These are phyloP conservation scores for Diachasma alloeum DNA, from an alignment of 1,140 invertebrate species.

Conservation along the genomic window DNA sequence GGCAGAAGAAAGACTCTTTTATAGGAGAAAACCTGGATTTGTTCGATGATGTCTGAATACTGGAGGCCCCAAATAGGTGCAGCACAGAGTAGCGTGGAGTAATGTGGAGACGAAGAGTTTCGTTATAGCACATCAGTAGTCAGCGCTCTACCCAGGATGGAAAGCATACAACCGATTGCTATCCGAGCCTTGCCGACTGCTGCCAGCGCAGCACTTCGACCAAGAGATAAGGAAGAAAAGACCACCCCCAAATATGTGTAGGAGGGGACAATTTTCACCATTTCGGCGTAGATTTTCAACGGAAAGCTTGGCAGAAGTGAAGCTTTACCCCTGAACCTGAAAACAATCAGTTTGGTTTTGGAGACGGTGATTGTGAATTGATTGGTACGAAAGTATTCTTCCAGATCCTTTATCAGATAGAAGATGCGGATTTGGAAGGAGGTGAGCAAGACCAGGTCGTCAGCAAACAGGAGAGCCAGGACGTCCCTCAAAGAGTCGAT, in stretches of 20 bases:
- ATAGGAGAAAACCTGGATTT: no score
- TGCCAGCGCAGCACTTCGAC: background rate
- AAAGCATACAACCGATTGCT: background rate
- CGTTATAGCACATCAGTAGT: no score
- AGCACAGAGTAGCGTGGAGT: no score
- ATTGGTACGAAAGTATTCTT: background rate
- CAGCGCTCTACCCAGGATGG: background rate
- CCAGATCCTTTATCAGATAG: background rate
- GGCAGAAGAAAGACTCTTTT: no score
- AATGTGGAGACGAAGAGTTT: no score
- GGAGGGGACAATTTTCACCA: background rate
- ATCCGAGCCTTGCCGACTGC: conserved; percentile 11
- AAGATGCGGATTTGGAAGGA: background rate
- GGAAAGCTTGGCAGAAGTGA: no score
- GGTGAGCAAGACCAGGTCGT: background rate
- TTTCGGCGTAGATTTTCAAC: no score
- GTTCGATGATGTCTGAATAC: no score
- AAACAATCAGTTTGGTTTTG: no score
- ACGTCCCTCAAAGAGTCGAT: background rate
- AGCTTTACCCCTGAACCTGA: no score
- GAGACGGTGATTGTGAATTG: no score
- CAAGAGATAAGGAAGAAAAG: background rate
- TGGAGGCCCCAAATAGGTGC: no score
- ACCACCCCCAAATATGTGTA: background rate
- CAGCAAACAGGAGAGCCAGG: background rate